These are phyloP conservation scores for Probosciger aterrimus DNA, from an alignment of 2,113 vertebrate genomes.

Conservation along the genomic window DNA sequence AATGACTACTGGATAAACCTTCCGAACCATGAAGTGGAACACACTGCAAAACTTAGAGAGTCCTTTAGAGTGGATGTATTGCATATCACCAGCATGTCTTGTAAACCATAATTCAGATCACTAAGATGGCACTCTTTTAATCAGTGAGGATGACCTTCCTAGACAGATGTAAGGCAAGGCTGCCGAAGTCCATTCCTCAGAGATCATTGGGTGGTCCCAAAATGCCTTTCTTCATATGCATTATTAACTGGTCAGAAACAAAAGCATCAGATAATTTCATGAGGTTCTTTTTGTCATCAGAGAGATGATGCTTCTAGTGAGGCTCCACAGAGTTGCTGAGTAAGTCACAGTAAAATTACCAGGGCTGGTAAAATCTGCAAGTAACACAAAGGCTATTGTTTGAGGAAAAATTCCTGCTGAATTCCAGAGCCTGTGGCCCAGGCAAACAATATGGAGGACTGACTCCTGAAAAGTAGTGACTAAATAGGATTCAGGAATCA, in stretches of 20 bases:
- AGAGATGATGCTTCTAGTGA: background rate
- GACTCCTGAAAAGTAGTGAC: background rate
- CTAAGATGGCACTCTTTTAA: background rate
- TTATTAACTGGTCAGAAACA: background rate
- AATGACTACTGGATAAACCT: background rate
- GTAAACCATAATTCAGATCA: background rate
- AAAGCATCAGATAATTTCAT: background rate
- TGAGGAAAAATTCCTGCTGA: background rate
- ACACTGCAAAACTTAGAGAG: background rate
- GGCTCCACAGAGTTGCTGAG: background rate
- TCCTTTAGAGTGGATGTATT: background rate
- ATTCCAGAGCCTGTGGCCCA: background rate
- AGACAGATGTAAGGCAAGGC: background rate
- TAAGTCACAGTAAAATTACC: background rate
- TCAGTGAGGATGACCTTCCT: background rate
- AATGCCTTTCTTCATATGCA: background rate
- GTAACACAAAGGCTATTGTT: background rate
- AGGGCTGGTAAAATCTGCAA: background rate
- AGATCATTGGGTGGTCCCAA: background rate
- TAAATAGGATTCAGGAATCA: background rate
- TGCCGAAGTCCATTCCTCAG: background rate
- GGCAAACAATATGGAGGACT: background rate
- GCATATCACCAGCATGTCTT: background rate
- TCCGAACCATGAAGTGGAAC: background rate
- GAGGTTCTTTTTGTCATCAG: background rate